phyloP scores from a whole-genome alignment of 2,888 invertebrate species.

The Drosophila pseudotalamancana region DNA sequence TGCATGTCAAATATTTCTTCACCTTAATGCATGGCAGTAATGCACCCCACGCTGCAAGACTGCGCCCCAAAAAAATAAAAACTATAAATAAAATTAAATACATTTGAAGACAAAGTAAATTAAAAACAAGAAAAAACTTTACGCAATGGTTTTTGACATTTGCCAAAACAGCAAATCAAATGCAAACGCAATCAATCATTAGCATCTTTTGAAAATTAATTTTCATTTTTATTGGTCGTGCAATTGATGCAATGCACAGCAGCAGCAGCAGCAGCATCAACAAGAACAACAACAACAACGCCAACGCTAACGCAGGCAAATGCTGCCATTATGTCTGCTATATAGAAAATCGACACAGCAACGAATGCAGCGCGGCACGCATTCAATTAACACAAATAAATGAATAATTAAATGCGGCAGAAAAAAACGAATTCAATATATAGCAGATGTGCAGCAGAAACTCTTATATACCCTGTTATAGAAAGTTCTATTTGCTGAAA shows the following conservation, averaged over 20 bases:
- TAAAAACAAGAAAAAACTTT: conserved; percentile 17
- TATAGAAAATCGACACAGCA: conserved; percentile 51
- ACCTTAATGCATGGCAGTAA: conserved; percentile 5
- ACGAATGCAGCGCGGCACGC: conserved; percentile 60
- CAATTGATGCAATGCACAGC: conserved; percentile 39
- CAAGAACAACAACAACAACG: conserved; percentile 22
- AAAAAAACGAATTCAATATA: not conserved
- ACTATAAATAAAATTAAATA: not conserved
- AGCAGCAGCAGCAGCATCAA: conserved; percentile 9
- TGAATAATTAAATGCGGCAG: conserved; percentile 62
- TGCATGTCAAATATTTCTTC: conserved; percentile 17
- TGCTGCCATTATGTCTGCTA: conserved; percentile 77
- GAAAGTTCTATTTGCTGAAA: no score
- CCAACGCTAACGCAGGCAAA: conserved; percentile 61
- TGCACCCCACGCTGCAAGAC: conserved; percentile 24
- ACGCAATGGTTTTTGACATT: conserved; percentile 70
- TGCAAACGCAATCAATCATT: conserved; percentile 75
- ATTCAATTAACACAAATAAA: conserved; percentile 76
- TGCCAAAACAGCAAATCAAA: conserved; percentile 38
- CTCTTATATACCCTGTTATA: conserved; percentile 23
- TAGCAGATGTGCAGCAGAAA: not conserved
- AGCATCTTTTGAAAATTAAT: conserved; percentile 73
- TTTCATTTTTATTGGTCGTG: conserved; percentile 57
- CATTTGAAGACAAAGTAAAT: conserved; percentile 4
- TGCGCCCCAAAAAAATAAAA: conserved; percentile 39